These are phyloP conservation scores for Chaenocephalus aceratus DNA, from an alignment of 2,113 vertebrate genomes.

Conservation along the genomic window DNA sequence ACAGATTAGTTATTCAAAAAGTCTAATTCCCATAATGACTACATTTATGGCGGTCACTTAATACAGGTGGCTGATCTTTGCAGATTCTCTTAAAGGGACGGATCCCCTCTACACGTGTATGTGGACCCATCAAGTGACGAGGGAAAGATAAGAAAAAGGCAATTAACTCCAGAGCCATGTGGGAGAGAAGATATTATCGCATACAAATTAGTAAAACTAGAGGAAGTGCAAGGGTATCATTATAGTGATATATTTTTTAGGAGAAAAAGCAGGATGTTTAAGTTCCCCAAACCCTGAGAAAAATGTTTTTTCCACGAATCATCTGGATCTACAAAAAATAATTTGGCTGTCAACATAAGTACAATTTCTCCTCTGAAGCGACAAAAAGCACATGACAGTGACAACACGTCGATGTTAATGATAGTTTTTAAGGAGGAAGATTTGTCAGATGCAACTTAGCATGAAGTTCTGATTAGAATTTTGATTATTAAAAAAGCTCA, in stretches of 20 bases:
- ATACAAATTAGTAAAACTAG: neutral
- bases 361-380: slow-evolving; percentile 6
- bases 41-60: slow-evolving; percentile 18
- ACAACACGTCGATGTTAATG: slow-evolving; percentile 43
- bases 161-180: neutral
- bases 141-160: neutral
- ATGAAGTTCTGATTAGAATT: slow-evolving; percentile 17
- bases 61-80: slow-evolving; percentile 20
- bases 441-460: slow-evolving; percentile 9
- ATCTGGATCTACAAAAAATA: slow-evolving; percentile 32
- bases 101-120: slow-evolving; percentile 17
- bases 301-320: slow-evolving; percentile 29
- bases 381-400: slow-evolving; percentile 7
- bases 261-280: neutral
- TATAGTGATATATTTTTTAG: neutral
- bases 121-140: neutral
- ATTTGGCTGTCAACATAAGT: slow-evolving; percentile 27
- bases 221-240: neutral
- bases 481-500: slow-evolving; percentile 17
- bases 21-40: slow-evolving; percentile 12
- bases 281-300: neutral
- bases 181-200: neutral
- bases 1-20: neutral
- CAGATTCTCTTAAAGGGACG: neutral
- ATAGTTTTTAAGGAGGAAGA: slow-evolving; percentile 9